Evolutionary conservation across 2,888 invertebrate species (phyloP).

Genomic region (Ephialtes manifestator): DNA sequence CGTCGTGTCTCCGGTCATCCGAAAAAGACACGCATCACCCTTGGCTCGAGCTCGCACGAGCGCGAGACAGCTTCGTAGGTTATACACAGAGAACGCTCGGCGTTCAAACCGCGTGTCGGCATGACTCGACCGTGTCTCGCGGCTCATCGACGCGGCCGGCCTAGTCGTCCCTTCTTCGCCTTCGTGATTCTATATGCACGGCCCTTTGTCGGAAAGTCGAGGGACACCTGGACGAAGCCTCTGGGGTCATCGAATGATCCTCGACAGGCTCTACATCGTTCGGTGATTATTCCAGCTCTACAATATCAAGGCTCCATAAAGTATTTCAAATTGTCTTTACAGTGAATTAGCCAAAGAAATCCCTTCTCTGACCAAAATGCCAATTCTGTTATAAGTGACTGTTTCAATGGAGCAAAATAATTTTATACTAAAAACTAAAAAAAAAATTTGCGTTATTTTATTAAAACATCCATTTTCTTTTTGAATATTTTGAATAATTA

Average conservation of each 20-base stretch:
- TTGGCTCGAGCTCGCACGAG: slow-evolving; percentile 40
- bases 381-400: too few species aligned
- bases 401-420: too few species aligned
- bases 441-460: too few species aligned
- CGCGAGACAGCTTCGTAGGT: slow-evolving; percentile 29
- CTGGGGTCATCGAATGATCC: slow-evolving; percentile 71
- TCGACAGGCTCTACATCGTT: slow-evolving; percentile 39
- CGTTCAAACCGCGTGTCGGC: slow-evolving; percentile 49
- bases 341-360: background rate
- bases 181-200: slow-evolving; percentile 53
- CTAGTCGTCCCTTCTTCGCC: slow-evolving; percentile 45
- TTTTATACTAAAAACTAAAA: background rate
- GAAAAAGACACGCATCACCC: slow-evolving; percentile 66
- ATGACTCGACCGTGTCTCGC: slow-evolving; percentile 66
- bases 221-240: slow-evolving; percentile 74
- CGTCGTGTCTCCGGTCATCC: slow-evolving; percentile 62
- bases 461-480: too few species aligned
- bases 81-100: background rate
- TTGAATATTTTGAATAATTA: too few species aligned
- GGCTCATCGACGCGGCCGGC: slow-evolving; percentile 58
- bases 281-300: slow-evolving; percentile 29
- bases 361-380: background rate
- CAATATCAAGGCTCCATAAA: slow-evolving; percentile 12
- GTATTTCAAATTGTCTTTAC: slow-evolving; percentile 7
- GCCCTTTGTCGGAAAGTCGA: slow-evolving; percentile 70